Conservation (phyloP, 1,140 invertebrate genomes). For the Drosophila fuyamai region DNA sequence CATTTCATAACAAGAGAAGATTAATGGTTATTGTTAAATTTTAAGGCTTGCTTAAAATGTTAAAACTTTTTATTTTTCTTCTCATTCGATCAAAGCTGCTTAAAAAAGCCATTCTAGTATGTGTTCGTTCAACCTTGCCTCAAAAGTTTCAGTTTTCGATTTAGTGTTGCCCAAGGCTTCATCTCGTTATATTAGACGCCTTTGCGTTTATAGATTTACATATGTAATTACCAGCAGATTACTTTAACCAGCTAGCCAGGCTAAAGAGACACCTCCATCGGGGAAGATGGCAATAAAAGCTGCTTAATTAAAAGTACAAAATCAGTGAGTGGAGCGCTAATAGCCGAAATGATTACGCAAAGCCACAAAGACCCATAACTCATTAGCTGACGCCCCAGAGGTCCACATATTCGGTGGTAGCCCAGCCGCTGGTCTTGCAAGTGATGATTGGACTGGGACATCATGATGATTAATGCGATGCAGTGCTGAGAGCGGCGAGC, state of each 20-base stretch:
- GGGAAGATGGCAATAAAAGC: constrained; percentile 44
- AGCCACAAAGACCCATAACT: constrained; percentile 64
- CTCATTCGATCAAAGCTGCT: background rate
- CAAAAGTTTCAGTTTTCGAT: constrained; percentile 9
- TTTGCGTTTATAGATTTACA: constrained; percentile 56
- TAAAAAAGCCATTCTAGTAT: background rate
- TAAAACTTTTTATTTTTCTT: too few relatives aligned
- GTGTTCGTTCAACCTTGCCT: background rate
- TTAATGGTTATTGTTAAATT: too few relatives aligned
- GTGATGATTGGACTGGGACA: constrained; percentile 77
- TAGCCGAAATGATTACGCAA: constrained; percentile 70
- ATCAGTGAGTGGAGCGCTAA: constrained; percentile 62
- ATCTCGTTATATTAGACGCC: constrained; percentile 37
- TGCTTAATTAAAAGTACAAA: constrained; percentile 75
- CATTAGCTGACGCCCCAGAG: constrained; percentile 69
- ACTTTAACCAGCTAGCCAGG: constrained; percentile 29
- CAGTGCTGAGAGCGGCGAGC: constrained; percentile 43
- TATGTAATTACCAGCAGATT: constrained; percentile 53
- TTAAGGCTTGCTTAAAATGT: background rate
- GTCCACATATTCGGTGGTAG: constrained; percentile 60
- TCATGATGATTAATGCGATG: constrained; percentile 76
- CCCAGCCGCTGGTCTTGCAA: constrained; percentile 58
- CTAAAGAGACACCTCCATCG: constrained; percentile 41
- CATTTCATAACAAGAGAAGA: too few relatives aligned
- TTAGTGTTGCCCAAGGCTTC: constrained; percentile 25